Evolutionary conservation across 2,888 invertebrate species (phyloP).

Genomic region (Drosophila cracens): DNA sequence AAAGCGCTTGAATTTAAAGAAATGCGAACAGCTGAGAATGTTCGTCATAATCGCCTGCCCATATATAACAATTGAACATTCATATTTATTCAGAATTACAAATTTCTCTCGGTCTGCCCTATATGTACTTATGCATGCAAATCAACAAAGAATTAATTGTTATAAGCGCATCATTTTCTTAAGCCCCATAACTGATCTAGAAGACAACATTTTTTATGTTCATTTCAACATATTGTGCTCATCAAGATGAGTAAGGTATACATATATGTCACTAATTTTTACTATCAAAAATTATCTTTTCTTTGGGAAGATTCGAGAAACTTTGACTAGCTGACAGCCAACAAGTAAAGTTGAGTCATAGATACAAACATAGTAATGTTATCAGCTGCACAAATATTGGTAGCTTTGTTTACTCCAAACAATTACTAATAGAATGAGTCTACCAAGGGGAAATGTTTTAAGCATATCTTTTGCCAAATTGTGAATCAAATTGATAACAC

Average conservation of each 20-base stretch:
- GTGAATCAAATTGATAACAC: neutral
- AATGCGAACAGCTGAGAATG: neutral
- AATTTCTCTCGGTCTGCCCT: neutral
- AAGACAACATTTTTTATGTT: neutral
- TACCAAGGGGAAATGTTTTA: neutral
- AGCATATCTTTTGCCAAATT: neutral
- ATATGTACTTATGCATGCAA: neutral
- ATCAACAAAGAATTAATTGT: neutral
- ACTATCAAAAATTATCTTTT: neutral
- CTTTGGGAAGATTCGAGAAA: neutral
- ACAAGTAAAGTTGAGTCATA: neutral
- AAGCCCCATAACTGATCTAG: neutral
- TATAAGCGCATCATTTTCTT: neutral
- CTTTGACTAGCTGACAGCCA: too few species aligned
- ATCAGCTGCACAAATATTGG: conserved; percentile 7
- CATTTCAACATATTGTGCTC: neutral
- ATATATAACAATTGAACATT: neutral
- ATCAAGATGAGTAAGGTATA: neutral
- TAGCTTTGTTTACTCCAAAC: neutral
- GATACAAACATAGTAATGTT: neutral
- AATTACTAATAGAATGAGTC: neutral
- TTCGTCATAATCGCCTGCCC: neutral
- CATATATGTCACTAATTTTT: too few species aligned
- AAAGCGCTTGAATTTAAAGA: conserved; percentile 7
- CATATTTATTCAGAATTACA: neutral